A percentile compares a stretch with the other conserved stretches of the same genome.
Evolutionary conservation across 2,888 invertebrate species (phyloP).

Genomic region (Hipparchia sbordonii): DNA sequence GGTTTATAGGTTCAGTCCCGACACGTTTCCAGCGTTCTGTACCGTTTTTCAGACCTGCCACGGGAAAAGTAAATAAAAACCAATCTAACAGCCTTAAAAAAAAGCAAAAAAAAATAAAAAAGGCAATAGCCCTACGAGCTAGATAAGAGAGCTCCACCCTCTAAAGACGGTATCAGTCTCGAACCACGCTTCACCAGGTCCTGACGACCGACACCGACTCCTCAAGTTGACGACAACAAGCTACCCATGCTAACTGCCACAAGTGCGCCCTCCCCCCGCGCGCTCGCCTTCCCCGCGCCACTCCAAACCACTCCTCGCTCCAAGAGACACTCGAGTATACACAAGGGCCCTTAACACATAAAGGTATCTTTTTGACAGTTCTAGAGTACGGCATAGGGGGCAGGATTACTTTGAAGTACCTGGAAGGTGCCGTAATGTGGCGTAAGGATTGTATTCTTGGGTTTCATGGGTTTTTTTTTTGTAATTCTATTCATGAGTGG

Average conservation of each 20-base stretch:
- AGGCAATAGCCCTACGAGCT: background rate
- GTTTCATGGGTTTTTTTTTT: constrained; percentile 1
- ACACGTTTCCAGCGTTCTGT: no score
- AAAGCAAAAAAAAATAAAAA: constrained; percentile 25
- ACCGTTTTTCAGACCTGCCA: no score
- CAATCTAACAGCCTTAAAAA: background rate
- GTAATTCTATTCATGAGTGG: no score
- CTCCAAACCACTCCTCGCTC: constrained; percentile 43
- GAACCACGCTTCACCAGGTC: constrained; percentile 61
- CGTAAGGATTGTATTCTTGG: constrained; percentile 11
- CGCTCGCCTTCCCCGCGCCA: constrained; percentile 40
- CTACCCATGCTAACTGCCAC: constrained; percentile 55
- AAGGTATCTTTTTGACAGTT: constrained; percentile 72
- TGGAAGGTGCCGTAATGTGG: constrained; percentile 31
- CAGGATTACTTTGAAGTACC: constrained; percentile 35
- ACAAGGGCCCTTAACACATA: constrained; percentile 52
- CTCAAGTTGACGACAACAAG: constrained; percentile 70
- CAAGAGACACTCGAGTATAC: constrained; percentile 49
- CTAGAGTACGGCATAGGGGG: constrained; percentile 38
- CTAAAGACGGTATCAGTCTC: constrained; percentile 78
- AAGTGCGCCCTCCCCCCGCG: constrained; percentile 39
- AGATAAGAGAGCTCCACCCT: constrained; percentile 58
- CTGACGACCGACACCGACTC: constrained; percentile 68
- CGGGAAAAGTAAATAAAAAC: no score
- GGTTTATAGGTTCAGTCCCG: no score